Conservation (phyloP, 1,140 invertebrate genomes). For the Xylocopa sonorina region DNA sequence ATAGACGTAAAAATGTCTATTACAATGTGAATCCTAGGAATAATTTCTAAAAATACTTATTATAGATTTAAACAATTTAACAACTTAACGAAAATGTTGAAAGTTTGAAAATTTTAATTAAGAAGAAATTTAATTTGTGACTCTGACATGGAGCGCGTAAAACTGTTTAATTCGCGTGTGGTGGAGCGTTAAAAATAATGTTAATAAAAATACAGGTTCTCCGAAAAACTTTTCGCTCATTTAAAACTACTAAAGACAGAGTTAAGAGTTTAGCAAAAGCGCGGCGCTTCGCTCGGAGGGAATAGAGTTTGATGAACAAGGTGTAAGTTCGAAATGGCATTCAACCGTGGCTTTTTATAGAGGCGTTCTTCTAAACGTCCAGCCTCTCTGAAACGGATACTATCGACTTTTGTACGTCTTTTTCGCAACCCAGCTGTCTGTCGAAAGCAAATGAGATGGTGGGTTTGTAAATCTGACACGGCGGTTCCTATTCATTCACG, state of each 20-base stretch:
- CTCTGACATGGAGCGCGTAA: not conserved
- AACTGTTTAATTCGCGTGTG: not conserved
- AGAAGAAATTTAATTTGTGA: not conserved
- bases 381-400: slow-evolving; percentile 43
- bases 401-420: slow-evolving; percentile 53
- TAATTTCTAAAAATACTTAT: not conserved
- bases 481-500: slow-evolving; percentile 59
- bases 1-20: not conserved
- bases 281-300: slow-evolving; percentile 22
- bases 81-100: too few relatives aligned
- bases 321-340: slow-evolving; percentile 59
- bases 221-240: too few relatives aligned
- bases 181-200: too few relatives aligned
- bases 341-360: slow-evolving; percentile 60
- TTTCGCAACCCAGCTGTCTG: slow-evolving; percentile 41
- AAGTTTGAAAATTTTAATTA: too few relatives aligned
- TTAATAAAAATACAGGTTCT: too few relatives aligned
- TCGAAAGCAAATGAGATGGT: slow-evolving; percentile 57
- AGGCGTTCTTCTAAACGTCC: slow-evolving; percentile 62
- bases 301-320: slow-evolving; percentile 50
- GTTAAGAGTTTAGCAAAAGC: slow-evolving; percentile 8
- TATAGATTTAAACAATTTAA: not conserved
- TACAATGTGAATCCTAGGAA: not conserved
- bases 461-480: slow-evolving; percentile 51
- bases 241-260: too few relatives aligned